Percentiles rank a stretch among this genome's conserved stretches.
Conservation (phyloP, 2,113 vertebrate genomes). For the Probosciger aterrimus region DNA sequence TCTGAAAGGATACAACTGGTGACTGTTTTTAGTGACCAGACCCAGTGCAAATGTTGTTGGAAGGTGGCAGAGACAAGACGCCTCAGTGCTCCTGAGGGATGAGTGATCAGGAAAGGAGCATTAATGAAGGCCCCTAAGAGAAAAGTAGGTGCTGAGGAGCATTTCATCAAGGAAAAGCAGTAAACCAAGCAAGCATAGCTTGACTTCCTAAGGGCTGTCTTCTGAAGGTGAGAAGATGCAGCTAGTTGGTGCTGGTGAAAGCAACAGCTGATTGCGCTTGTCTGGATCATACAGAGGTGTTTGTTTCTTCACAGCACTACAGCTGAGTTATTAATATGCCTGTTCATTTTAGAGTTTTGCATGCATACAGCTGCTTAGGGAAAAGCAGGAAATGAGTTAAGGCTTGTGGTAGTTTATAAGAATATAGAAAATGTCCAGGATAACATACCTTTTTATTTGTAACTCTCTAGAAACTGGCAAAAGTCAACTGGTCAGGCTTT, state of each 20-base stretch:
- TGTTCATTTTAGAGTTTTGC: rapidly evolving
- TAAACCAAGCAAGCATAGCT: not conserved
- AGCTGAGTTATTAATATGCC: not conserved
- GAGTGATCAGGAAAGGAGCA: rapidly evolving
- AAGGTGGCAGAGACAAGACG: not conserved
- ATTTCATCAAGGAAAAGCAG: not conserved
- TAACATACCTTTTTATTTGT: not conserved
- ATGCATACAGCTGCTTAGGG: rapidly evolving
- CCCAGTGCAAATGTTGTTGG: not conserved
- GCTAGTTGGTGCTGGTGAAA: not conserved
- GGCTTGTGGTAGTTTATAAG: not conserved
- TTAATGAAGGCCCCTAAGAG: rapidly evolving
- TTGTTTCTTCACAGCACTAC: not conserved
- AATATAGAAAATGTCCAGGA: not conserved
- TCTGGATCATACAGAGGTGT: not conserved
- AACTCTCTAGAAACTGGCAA: not conserved
- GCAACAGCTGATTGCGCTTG: not conserved
- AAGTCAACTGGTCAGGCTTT: not conserved
- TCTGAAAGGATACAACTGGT: rapidly evolving
- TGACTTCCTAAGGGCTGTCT: rapidly evolving
- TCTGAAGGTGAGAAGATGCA: not conserved
- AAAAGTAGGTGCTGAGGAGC: not conserved
- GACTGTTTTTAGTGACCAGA: not conserved
- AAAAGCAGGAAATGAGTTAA: not conserved
- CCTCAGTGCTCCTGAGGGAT: rapidly evolving